Evolutionary conservation across 2,797 vertebrate species (phyloP).

Genomic region (Hylomyscus alleni): DNA sequence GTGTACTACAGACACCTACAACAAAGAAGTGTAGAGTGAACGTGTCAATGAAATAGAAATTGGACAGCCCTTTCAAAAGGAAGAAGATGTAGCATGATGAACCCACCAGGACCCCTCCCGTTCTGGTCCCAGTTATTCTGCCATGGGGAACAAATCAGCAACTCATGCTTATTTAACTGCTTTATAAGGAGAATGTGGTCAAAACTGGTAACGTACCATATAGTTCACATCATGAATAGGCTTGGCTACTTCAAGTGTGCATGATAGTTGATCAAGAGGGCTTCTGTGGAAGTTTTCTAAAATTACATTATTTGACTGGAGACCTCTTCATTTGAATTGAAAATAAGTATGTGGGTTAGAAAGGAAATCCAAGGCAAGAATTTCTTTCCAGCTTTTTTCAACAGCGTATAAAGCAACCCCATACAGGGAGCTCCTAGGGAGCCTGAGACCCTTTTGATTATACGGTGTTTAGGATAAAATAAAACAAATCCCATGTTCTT

Average conservation of each 20-base stretch:
- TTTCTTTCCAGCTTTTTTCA: constrained; percentile 77
- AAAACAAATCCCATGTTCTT: constrained; percentile 83
- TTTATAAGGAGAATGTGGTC: constrained; percentile 19
- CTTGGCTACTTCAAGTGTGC: background rate
- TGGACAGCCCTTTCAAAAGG: background rate
- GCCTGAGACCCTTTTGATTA: constrained; percentile 81
- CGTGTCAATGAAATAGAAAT: background rate
- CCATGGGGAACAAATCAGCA: background rate
- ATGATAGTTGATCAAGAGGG: constrained; percentile 62
- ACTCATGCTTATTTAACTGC: background rate
- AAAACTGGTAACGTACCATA: constrained; percentile 31
- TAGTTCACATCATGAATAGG: constrained; percentile 21
- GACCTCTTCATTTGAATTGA: constrained; percentile 75
- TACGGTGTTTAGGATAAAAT: constrained; percentile 81
- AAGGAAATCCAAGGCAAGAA: constrained; percentile 70
- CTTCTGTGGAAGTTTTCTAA: constrained; percentile 71
- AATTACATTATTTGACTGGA: constrained; percentile 73
- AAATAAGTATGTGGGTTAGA: constrained; percentile 74
- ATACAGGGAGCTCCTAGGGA: constrained; percentile 76
- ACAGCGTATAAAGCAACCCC: constrained; percentile 73
- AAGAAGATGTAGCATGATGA: background rate
- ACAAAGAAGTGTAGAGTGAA: background rate
- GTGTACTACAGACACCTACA: background rate
- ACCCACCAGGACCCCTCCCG: background rate
- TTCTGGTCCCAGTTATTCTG: background rate